phyloP scores from a whole-genome alignment of 2,113 vertebrate genomes.

The Sturnira hondurensis region DNA sequence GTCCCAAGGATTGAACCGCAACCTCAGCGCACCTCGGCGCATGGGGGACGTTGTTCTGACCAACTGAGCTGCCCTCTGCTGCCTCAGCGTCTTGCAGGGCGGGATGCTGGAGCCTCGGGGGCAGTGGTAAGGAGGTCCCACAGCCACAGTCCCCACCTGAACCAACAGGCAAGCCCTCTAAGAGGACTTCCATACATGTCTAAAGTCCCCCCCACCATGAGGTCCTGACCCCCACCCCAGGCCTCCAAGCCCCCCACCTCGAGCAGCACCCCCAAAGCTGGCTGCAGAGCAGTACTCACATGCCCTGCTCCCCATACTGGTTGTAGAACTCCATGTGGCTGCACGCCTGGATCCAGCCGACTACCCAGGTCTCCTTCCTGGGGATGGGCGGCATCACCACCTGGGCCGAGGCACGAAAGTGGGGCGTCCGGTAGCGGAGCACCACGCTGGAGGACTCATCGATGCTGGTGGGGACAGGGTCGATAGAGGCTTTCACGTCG shows the following conservation, averaged over 20 bases:
- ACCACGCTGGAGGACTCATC: constrained; percentile 97
- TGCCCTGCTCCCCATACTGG: constrained; percentile 93
- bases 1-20: neutral
- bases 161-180: neutral
- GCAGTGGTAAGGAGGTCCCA: neutral
- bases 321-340: constrained; percentile 99
- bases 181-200: neutral
- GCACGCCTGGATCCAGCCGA: constrained; percentile 99
- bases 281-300: constrained; percentile 86
- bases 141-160: neutral
- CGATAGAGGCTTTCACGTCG: constrained; percentile 95
- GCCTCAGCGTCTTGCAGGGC: neutral
- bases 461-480: constrained; percentile 94
- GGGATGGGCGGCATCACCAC: constrained; percentile 92
- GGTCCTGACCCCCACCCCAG: fast-evolving
- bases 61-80: neutral
- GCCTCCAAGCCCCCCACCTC: fast-evolving
- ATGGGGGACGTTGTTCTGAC: neutral
- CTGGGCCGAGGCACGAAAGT: constrained; percentile 95
- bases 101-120: neutral
- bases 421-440: constrained; percentile 96
- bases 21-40: neutral
- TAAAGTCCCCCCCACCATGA: neutral
- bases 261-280: neutral
- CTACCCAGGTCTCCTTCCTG: constrained; percentile 94